Conservation (phyloP, 2,113 vertebrate species). For the Anolis carolinensis region DNA sequence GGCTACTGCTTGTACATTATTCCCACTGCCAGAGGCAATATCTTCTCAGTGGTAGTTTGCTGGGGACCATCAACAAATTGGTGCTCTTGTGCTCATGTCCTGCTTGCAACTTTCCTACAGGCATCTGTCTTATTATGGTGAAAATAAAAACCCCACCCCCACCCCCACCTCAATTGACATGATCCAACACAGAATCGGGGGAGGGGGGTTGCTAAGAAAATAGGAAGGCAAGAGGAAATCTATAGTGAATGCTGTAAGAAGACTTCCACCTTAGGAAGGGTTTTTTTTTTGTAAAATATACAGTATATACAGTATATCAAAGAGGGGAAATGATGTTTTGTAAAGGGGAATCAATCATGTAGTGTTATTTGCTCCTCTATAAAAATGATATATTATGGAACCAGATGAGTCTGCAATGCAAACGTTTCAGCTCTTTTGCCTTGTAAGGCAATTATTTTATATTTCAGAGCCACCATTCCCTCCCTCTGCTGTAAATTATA, state of each 20-base stretch:
- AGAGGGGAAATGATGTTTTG: constrained; percentile 29
- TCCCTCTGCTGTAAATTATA: constrained; percentile 41
- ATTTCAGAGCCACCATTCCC: constrained; percentile 17
- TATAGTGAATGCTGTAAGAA: constrained; percentile 35
- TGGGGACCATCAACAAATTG: not conserved
- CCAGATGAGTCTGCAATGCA: not conserved
- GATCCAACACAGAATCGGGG: too few species aligned
- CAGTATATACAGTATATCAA: not conserved
- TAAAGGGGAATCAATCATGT: constrained; percentile 32
- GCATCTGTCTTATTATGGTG: not conserved
- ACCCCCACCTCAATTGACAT: too few species aligned
- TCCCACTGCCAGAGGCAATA: not conserved
- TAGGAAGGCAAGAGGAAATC: constrained; percentile 5
- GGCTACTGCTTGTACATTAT: not conserved
- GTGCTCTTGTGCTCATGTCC: not conserved
- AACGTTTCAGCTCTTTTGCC: constrained; percentile 7
- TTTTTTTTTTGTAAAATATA: not conserved
- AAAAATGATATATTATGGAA: constrained; percentile 27
- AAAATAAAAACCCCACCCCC: not conserved
- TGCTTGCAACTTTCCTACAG: not conserved
- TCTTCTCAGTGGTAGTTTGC: not conserved
- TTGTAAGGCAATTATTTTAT: constrained; percentile 20
- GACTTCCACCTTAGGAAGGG: constrained; percentile 16
- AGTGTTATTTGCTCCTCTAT: constrained; percentile 18
- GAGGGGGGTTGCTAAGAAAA: not conserved